Percentiles rank a stretch among this genome's conserved stretches.
phyloP scores from a whole-genome alignment of 2,113 vertebrate genomes.

The Zapus hudsonius region DNA sequence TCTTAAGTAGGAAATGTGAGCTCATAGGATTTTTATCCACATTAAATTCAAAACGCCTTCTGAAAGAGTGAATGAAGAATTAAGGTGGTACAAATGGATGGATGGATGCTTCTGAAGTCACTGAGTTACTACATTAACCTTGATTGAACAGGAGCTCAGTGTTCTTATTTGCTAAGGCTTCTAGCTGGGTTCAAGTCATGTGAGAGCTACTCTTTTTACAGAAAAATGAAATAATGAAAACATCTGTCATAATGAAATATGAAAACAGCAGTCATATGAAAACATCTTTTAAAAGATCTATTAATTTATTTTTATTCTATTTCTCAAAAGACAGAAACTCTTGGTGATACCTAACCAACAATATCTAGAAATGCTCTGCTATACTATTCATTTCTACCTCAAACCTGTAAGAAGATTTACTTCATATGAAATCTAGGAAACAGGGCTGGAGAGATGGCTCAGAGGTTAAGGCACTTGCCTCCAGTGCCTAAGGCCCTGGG shows the following conservation, averaged over 20 bases:
- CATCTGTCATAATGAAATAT: too few species aligned
- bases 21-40: constrained; percentile 19
- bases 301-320: constrained; percentile 48
- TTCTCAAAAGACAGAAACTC: neutral
- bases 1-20: constrained; percentile 12
- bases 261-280: too few species aligned
- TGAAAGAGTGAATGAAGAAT: constrained; percentile 63
- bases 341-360: neutral
- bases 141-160: constrained; percentile 56
- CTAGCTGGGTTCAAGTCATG: neutral
- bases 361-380: neutral
- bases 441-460: too few species aligned
- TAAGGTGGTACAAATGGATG: constrained; percentile 63
- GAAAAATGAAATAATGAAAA: neutral
- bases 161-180: constrained; percentile 49
- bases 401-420: neutral
- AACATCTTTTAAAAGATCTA: neutral
- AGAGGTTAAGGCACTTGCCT: too few species aligned
- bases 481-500: too few species aligned
- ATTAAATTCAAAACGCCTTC: constrained; percentile 53
- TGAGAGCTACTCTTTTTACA: neutral
- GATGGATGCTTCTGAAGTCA: constrained; percentile 51
- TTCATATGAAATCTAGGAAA: neutral
- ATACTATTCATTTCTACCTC: neutral
- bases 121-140: constrained; percentile 59